Base-by-base conservation (phyloP, 2,888 invertebrate genomes). In the Temnothorax rugatulus region DNA sequence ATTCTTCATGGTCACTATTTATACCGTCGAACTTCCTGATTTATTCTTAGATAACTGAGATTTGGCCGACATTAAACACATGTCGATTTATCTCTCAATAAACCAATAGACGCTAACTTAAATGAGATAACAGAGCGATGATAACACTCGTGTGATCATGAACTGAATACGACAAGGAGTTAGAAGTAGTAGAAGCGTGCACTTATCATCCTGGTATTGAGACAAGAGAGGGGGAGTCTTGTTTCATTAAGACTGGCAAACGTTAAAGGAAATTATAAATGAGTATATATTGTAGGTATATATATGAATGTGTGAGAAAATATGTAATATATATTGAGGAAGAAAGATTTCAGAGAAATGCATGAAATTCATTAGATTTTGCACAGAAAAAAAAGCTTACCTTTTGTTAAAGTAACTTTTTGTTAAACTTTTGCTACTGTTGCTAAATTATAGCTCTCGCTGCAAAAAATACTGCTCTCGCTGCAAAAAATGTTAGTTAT, bases 1-100 rank as follows among this genome's bases (percentile, higher is more conserved):
- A n/a, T n/a, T n/a, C n/a, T n/a, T n/a, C n/a, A n/a, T 38, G 44
- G 57, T 83, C 64, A 25, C 7, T 29, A 2, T 76, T 61, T 15
- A 68, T 52, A 41, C 3, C 2, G 7, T 2, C 3, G 13, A 13
- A 34, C 11, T 83, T 64, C 50, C 34, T 25, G 18, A 29, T 71
- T n/a, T 9, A 64, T 34, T 73, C 9, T n/a, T 9, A 29, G 7
- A 2, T 64, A 57, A 75, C 38, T 5, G 21, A 64, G 64, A 64
- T 4, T n/a, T 7, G 7, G 29, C 29, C 29, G 7, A 34, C 34
- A 34, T 34, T 34, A 34, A 34, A 34, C 34, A 5, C 21, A 34
- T 8, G 21, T n/a, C 13, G 68, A 66, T 54, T 25, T 13, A 7
- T 38, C 8, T 13, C 11, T 41, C 8, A 41, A 41, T 61, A 41